Conservation (phyloP, 2,797 vertebrate genomes). For the Gobio occitaniae region DNA sequence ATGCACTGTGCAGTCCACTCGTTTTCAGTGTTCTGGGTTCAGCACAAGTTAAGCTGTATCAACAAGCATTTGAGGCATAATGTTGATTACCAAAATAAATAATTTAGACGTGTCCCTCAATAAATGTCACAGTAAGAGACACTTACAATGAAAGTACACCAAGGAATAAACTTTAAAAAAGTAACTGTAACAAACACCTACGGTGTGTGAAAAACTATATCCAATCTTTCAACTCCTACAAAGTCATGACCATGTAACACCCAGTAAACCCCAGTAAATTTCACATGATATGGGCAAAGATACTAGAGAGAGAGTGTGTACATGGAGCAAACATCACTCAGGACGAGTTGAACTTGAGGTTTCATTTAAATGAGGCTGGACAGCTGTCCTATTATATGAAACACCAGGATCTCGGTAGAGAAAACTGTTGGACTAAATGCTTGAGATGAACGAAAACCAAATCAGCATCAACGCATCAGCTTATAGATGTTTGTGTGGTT, state of each 20-base stretch:
- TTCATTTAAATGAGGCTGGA: conserved; percentile 14
- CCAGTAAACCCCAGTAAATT: background rate
- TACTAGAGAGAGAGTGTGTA: background rate
- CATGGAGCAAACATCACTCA: conserved; percentile 15
- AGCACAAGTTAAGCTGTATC: conserved; percentile 3
- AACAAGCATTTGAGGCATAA: background rate
- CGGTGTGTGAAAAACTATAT: conserved; percentile 28
- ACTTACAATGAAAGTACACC: no score
- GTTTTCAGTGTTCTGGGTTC: conserved; percentile 6
- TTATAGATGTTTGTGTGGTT: conserved; percentile 36
- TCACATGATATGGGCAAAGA: background rate
- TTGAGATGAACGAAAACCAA: conserved; percentile 15
- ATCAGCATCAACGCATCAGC: conserved; percentile 20
- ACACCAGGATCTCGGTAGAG: background rate
- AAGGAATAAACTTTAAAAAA: background rate
- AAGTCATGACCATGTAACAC: conserved; percentile 19
- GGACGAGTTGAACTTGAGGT: background rate
- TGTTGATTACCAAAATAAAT: no score
- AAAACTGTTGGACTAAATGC: conserved; percentile 22
- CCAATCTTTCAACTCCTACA: conserved; percentile 16
- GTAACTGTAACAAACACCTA: conserved; percentile 14
- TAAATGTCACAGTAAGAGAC: no score
- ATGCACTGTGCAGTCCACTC: background rate
- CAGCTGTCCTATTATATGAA: background rate
- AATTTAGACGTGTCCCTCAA: no score